A percentile compares a stretch with the other conserved stretches of the same genome.
These are phyloP conservation scores for Eubucco bourcierii DNA, from an alignment of 2,113 vertebrate genomes.

Conservation along the genomic window DNA sequence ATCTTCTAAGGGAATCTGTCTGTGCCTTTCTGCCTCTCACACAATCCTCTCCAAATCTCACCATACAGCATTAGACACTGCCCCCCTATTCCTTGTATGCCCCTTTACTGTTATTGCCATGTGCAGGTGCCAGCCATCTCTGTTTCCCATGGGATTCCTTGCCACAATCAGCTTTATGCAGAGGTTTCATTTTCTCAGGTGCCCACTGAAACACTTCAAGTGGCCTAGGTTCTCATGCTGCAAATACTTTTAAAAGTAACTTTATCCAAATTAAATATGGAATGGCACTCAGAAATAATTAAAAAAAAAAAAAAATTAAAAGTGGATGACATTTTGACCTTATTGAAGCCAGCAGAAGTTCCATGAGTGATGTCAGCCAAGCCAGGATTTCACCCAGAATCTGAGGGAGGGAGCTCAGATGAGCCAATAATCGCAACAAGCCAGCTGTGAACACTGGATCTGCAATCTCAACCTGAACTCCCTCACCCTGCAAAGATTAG, in stretches of 20 bases:
- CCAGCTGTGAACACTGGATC: neutral
- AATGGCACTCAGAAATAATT: neutral
- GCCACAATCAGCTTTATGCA: neutral
- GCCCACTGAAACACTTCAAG: neutral
- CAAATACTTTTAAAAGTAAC: neutral
- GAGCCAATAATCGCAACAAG: neutral
- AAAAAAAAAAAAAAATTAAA: neutral
- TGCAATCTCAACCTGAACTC: neutral
- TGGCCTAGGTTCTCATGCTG: neutral
- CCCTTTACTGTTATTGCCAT: neutral
- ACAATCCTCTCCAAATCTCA: neutral
- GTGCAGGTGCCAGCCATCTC: neutral
- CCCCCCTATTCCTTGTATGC: accelerated
- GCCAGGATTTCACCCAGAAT: neutral
- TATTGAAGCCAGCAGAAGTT: neutral
- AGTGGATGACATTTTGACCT: neutral
- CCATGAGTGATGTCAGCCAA: neutral
- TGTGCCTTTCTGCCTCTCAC: neutral
- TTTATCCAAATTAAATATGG: neutral
- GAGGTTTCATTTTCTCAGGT: neutral
- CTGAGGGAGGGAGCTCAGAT: neutral
- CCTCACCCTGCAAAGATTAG: neutral
- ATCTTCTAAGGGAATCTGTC: neutral
- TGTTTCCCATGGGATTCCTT: neutral
- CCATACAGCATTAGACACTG: neutral